Conservation (phyloP, 2,797 vertebrate genomes). For the Eutrigla gurnardus region DNA sequence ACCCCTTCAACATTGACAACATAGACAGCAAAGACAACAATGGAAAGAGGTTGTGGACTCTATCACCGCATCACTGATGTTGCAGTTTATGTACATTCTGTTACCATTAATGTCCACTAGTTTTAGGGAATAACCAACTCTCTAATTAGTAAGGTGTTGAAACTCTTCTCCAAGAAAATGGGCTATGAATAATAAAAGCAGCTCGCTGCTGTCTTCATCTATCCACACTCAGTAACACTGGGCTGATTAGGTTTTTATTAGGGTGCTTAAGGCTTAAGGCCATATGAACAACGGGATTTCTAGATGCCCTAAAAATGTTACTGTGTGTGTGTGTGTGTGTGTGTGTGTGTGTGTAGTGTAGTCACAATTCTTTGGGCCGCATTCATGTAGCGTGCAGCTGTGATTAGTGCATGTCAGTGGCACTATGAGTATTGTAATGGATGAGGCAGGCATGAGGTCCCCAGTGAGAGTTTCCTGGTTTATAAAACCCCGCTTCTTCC, state of each 20-base stretch:
- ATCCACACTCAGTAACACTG: constrained; percentile 72
- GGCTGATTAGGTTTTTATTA: constrained; percentile 67
- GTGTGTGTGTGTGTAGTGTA: constrained; percentile 14
- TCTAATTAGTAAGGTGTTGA: constrained; percentile 78
- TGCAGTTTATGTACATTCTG: background rate
- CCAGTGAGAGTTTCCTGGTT: constrained; percentile 64
- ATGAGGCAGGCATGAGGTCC: constrained; percentile 73
- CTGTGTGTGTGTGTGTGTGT: constrained; percentile 3
- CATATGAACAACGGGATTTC: constrained; percentile 48
- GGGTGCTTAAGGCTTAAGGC: constrained; percentile 60
- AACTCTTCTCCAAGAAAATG: constrained; percentile 44
- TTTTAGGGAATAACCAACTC: constrained; percentile 18
- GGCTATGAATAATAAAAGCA: constrained; percentile 68
- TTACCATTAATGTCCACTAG: background rate
- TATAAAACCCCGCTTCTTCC: constrained; percentile 70
- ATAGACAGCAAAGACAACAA: background rate
- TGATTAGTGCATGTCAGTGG: constrained; percentile 74
- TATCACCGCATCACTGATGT: background rate
- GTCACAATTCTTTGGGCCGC: constrained; percentile 17
- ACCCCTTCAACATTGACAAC: background rate
- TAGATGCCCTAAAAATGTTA: constrained; percentile 16
- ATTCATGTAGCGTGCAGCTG: constrained; percentile 43
- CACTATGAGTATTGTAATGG: constrained; percentile 76
- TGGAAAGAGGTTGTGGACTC: background rate
- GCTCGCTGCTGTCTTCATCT: constrained; percentile 55